These are phyloP conservation scores for Ectemnius cavifrons DNA, from an alignment of 2,888 invertebrate genomes.

Conservation along the genomic window DNA sequence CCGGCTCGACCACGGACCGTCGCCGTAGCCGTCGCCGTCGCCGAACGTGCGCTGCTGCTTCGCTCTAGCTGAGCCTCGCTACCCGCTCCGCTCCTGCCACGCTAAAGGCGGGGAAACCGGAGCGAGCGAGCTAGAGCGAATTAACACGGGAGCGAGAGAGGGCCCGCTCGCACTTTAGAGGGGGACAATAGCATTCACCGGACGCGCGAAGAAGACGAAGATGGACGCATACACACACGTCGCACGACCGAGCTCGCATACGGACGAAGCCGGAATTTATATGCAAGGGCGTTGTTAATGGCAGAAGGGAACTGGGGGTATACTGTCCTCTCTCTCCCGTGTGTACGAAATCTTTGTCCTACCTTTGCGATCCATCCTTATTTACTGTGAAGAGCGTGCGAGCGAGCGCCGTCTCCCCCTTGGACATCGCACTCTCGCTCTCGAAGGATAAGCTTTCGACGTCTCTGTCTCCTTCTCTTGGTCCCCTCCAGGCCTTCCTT, in stretches of 20 bases:
- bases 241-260: slow-evolving; percentile 48
- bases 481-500: slow-evolving; percentile 10
- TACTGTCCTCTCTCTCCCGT: slow-evolving; percentile 33
- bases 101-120: slow-evolving; percentile 66
- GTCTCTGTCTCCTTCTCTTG: slow-evolving; percentile 39
- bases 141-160: slow-evolving; percentile 21
- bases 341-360: slow-evolving; percentile 33
- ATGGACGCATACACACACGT: slow-evolving; percentile 49
- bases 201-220: slow-evolving; percentile 57
- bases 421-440: slow-evolving; percentile 30
- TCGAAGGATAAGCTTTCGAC: slow-evolving; percentile 41
- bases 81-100: slow-evolving; percentile 58
- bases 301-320: slow-evolving; percentile 66
- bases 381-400: slow-evolving; percentile 27
- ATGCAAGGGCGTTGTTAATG: slow-evolving; percentile 78
- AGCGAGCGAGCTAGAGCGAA: slow-evolving; percentile 50
- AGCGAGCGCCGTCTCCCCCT: slow-evolving; percentile 30
- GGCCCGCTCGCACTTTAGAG: slow-evolving; percentile 35
- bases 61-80: background rate
- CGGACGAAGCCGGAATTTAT: slow-evolving; percentile 74
- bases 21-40: slow-evolving; percentile 1
- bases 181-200: slow-evolving; percentile 36
- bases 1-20: slow-evolving; percentile 36
- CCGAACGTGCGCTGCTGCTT: background rate
- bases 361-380: slow-evolving; percentile 41